Percentiles rank a stretch among this genome's conserved stretches.
phyloP scores from a whole-genome alignment of 1,140 invertebrate genomes.

The Berghia stephanieae region DNA sequence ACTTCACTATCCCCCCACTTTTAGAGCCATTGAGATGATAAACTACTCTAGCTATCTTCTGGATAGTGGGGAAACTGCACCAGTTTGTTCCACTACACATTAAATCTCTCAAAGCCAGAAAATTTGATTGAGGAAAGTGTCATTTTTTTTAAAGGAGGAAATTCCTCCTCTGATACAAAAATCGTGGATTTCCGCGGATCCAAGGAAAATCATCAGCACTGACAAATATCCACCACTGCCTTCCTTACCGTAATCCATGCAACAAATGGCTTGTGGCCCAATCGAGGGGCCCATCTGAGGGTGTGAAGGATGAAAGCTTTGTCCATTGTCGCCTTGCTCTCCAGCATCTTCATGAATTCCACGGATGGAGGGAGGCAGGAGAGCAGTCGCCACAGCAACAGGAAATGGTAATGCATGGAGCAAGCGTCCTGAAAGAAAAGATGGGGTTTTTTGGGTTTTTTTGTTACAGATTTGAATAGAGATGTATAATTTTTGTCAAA shows the following conservation, averaged over 20 bases:
- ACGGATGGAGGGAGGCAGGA: conserved; percentile 87
- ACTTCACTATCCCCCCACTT: no score
- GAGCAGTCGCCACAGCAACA: conserved; percentile 83
- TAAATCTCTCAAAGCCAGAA: no score
- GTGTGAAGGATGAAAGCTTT: conserved; percentile 75
- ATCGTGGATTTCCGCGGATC: no score
- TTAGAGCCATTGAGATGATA: no score
- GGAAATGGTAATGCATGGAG: conserved; percentile 91
- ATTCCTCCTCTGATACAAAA: no score
- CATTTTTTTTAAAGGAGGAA: no score
- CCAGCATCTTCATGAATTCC: conserved; percentile 82
- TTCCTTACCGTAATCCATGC: conserved; percentile 74
- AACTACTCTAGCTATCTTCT: no score
- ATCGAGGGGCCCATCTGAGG: conserved; percentile 79
- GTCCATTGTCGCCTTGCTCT: conserved; percentile 70
- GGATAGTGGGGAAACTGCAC: no score
- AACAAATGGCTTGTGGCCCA: conserved; percentile 78
- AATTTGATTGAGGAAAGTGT: no score
- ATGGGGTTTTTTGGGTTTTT: not conserved
- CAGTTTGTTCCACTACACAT: no score
- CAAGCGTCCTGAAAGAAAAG: conserved; percentile 73
- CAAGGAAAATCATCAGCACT: not conserved
- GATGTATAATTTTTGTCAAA: no score
- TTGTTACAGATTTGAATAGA: not conserved
- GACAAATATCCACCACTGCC: no score